A percentile compares a stretch with the other conserved stretches of the same genome.
Evolutionary conservation across 2,888 invertebrate genomes (phyloP).

Genomic region (Megastigmus dorsalis): DNA sequence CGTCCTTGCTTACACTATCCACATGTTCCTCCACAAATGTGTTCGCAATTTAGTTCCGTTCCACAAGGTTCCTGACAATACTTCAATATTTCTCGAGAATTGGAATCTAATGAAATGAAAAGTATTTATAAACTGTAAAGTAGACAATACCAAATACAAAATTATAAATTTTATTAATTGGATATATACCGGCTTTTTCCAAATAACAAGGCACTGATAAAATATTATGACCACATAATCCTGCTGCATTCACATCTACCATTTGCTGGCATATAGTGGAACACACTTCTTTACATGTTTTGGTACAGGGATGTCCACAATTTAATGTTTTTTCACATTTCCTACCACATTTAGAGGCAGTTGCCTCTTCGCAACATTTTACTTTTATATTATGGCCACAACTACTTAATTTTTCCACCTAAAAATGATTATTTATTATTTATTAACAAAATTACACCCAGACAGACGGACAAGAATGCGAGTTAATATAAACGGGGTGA

Average conservation of each 20-base stretch:
- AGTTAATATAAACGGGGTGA: neutral
- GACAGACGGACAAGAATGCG: neutral
- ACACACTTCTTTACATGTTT: constrained; percentile 26
- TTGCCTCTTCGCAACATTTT: constrained; percentile 22
- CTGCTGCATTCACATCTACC: neutral
- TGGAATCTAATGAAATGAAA: constrained; percentile 6
- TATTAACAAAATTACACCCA: neutral
- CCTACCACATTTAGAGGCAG: neutral
- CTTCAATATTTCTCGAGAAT: neutral
- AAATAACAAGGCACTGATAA: constrained; percentile 19
- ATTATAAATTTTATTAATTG: neutral
- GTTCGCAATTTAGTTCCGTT: neutral
- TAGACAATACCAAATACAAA: too few species aligned
- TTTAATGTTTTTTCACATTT: constrained; percentile 18
- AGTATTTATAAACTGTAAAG: too few species aligned
- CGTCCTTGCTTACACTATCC: constrained; percentile 31
- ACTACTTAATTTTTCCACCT: constrained; percentile 17
- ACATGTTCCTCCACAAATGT: constrained; percentile 21
- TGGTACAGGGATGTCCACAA: constrained; percentile 19
- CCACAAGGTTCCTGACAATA: constrained; percentile 25
- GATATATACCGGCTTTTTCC: neutral
- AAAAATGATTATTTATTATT: neutral
- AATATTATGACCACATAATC: constrained; percentile 31
- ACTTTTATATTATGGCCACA: constrained; percentile 22
- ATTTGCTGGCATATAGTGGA: neutral